Evolutionary conservation across 2,797 vertebrate species (phyloP), one percentile per base, ranked within the genome.

Genomic region (Parambassis ranga): DNA sequence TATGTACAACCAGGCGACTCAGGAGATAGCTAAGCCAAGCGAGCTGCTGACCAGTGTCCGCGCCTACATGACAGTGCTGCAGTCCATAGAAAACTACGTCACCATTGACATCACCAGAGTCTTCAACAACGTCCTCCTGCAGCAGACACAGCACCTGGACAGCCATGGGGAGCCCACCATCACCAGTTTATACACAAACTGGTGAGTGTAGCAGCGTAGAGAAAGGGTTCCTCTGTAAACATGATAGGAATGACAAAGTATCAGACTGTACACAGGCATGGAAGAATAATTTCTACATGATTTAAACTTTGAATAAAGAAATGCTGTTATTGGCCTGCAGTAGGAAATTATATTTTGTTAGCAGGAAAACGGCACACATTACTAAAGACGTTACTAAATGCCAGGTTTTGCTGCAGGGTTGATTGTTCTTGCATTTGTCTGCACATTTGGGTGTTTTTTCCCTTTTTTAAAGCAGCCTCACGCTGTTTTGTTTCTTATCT

Each of bases 1-100:
- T 16, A 98, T 98, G 98, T 99, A 99, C 90, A 99, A 97, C 92
- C 98, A 98, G 92, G 94, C 96, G 47, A 99, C 97, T 1, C 98
- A 99, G 88, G 98, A 99, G 90, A 99, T 99, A 62, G 97, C 97
- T 84, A 99, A 99, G 84, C 98, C 98, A 56, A 99, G 97, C 0
- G 98, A 99, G 85, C 93, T 99, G 77, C 88, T 98, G 87, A 98
- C 96, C 73, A 99, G 96, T 26, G 97, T 99, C 24, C 92, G 96
- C 65, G 96, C 98, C 55, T 99, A 99, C 70, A 99, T 99, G 98
- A 98, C 97, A 1, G 98, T 99, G 48, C 94, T 99, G 7, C 98
- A 99, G 82, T 98, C 96, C 70, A 98, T 99, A 85, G 98, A 99
- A 92, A 98, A 99, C 82, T 98, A 98, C 71, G 97, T 99, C 70